phyloP scores from a whole-genome alignment of 2,888 invertebrate species.

The Opisthograptis luteolata region DNA sequence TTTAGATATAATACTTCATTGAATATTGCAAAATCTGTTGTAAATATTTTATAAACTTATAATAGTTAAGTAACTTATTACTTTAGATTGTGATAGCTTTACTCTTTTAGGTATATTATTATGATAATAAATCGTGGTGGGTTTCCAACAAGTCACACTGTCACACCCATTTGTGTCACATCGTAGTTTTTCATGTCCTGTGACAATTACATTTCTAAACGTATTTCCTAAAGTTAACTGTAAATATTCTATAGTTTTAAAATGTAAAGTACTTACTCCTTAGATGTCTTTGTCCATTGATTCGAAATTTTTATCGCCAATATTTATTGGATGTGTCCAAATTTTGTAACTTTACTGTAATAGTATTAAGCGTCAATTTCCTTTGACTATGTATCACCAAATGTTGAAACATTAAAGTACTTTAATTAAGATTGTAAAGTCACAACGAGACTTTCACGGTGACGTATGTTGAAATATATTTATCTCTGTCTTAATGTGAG shows the following conservation, averaged over 20 bases:
- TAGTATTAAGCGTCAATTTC: conserved; percentile 12
- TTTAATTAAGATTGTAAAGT: conserved; percentile 4
- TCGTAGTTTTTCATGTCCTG: conserved; percentile 35
- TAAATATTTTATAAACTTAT: conserved; percentile 49
- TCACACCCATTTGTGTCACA: no score
- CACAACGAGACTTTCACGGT: conserved; percentile 2
- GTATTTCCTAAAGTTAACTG: conserved; percentile 22
- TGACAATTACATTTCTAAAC: conserved; percentile 18
- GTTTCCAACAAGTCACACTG: no score
- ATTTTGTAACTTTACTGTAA: conserved; percentile 12
- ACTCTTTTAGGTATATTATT: conserved; percentile 59
- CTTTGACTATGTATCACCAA: conserved; percentile 16
- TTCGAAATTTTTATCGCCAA: conserved; percentile 7
- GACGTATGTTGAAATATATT: conserved; percentile 14
- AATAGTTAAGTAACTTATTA: conserved; percentile 72
- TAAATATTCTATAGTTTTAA: conserved; percentile 25
- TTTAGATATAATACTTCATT: conserved; percentile 29
- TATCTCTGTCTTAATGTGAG: background rate
- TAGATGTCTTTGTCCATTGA: conserved; percentile 23
- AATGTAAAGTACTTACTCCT: conserved; percentile 20
- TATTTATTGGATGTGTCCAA: conserved; percentile 17
- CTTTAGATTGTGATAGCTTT: conserved; percentile 78
- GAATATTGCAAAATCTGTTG: conserved; percentile 40
- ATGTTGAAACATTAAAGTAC: conserved; percentile 11
- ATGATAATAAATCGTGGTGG: conserved; percentile 24